Conservation (phyloP, 2,113 vertebrate genomes). For the Deroptyus accipitrinus region DNA sequence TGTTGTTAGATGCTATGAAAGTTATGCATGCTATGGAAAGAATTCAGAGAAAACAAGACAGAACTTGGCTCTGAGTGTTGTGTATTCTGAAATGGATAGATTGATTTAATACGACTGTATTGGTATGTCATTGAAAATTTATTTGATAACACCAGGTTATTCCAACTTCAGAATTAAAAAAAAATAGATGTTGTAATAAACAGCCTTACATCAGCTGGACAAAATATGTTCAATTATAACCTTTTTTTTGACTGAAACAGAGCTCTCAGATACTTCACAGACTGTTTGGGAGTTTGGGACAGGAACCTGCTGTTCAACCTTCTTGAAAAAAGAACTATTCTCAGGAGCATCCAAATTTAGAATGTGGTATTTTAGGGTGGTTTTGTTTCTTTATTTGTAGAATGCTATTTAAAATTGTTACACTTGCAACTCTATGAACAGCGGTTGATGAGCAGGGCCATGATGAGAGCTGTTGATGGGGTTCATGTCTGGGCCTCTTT, state of each 20-base stretch:
- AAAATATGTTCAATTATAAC: neutral
- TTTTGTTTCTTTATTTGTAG: neutral
- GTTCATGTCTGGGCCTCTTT: neutral
- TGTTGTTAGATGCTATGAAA: neutral
- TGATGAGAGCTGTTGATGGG: neutral
- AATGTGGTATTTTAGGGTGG: neutral
- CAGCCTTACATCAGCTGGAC: neutral
- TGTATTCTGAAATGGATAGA: neutral
- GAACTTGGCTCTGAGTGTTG: neutral
- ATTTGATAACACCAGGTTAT: neutral
- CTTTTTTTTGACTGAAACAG: slow-evolving; percentile 27
- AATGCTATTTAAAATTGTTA: neutral
- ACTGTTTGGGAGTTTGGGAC: slow-evolving; percentile 20
- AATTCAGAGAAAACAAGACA: neutral
- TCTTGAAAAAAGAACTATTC: neutral
- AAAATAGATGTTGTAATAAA: neutral
- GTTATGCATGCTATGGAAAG: neutral
- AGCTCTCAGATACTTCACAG: neutral
- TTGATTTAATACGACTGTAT: neutral
- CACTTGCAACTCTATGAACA: neutral
- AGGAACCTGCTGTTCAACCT: neutral
- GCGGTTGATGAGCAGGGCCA: neutral
- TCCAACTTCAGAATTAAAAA: neutral
- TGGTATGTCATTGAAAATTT: neutral
- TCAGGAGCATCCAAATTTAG: neutral